Conservation (phyloP, 2,888 invertebrate genomes). For the Smittia sp. region DNA sequence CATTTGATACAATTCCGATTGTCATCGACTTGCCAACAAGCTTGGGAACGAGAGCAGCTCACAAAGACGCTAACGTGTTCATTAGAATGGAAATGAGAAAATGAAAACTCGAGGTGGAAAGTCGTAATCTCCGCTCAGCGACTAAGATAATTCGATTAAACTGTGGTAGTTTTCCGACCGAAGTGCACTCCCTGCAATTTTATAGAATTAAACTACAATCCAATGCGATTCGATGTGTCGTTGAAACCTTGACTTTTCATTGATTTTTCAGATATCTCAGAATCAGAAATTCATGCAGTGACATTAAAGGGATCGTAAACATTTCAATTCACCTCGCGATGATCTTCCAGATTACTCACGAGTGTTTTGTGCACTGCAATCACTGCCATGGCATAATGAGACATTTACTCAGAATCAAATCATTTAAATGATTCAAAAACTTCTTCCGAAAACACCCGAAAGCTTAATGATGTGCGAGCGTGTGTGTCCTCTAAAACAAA, state of each 20-base stretch:
- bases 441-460: neutral
- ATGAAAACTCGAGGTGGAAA: neutral
- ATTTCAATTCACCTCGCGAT: neutral
- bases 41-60: neutral
- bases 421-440: too few species aligned
- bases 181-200: too few species aligned
- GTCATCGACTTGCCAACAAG: constrained; percentile 9
- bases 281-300: neutral
- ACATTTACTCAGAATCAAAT: constrained; percentile 38
- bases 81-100: neutral
- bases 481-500: constrained; percentile 19
- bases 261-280: neutral
- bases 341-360: neutral
- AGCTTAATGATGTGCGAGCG: neutral
- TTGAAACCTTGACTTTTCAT: constrained; percentile 12
- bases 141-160: constrained; percentile 3
- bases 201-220: neutral
- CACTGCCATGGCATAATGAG: constrained; percentile 22
- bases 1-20: constrained; percentile 39
- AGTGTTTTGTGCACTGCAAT: too few species aligned
- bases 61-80: neutral
- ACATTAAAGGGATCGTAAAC: neutral
- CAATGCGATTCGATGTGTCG: neutral
- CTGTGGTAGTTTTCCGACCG: too few species aligned
- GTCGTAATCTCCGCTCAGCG: neutral